phyloP scores from a whole-genome alignment of 1,140 invertebrate genomes.

The Patella vulgata region DNA sequence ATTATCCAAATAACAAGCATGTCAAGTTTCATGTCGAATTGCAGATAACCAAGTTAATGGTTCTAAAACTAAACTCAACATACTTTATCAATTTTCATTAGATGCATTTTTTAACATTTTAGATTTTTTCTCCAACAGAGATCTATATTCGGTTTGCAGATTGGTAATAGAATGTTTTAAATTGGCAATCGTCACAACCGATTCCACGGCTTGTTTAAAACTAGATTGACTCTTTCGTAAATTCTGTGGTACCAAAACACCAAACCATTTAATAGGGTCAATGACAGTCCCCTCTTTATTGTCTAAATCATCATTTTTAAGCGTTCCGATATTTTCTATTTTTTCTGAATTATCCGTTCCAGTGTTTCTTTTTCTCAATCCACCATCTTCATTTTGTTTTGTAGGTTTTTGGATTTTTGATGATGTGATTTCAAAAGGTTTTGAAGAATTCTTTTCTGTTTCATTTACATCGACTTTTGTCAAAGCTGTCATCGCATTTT shows the following conservation, averaged over 20 bases:
- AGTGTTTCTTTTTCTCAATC: constrained; percentile 33
- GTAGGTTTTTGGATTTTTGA: not conserved
- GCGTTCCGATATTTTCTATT: not conserved
- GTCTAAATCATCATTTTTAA: not conserved
- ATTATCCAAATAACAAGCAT: too few relatives aligned
- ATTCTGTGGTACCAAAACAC: constrained; percentile 52
- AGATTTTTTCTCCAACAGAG: not conserved
- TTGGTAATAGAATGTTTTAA: constrained; percentile 13
- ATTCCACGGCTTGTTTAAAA: constrained; percentile 37
- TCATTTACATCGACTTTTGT: constrained; percentile 16
- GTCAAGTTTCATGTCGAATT: too few relatives aligned
- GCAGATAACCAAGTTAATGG: too few relatives aligned
- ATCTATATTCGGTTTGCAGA: not conserved
- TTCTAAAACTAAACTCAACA: too few relatives aligned
- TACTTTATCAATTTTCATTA: too few relatives aligned
- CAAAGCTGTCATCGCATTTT: constrained; percentile 32
- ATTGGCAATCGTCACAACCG: constrained; percentile 31
- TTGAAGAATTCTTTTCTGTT: constrained; percentile 9
- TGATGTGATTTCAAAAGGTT: not conserved
- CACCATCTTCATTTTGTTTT: not conserved
- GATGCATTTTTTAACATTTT: not conserved
- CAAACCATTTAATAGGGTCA: constrained; percentile 57
- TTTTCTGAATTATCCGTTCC: not conserved
- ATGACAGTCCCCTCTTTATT: not conserved
- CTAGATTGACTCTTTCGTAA: constrained; percentile 44